Evolutionary conservation across 2,113 vertebrate species (phyloP), one percentile per base, ranked within the genome.

Genomic region (Tringa solitaria): DNA sequence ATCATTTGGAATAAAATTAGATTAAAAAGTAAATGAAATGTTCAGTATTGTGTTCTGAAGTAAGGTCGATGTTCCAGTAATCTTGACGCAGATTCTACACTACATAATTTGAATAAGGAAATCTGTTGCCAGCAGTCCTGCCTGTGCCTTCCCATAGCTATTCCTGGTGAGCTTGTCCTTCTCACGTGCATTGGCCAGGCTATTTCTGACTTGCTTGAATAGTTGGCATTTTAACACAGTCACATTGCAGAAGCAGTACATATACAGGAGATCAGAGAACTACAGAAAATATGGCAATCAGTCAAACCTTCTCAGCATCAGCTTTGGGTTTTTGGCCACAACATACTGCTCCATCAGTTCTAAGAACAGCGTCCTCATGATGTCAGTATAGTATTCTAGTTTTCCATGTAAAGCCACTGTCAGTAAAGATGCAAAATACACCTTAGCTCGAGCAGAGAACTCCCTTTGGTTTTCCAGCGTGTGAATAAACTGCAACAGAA

Each of bases 361-460:
- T 94, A 99, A 97, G 97, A 99, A 98, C 88, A 99, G 98, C 0
- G 99, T 99, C 87, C 98, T 99, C 99, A 99, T 99, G 98, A 99
- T 99, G 97, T 99, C 99, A 0, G 99, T 99, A 97, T 99, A 99
- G 75, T 99, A 99, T 97, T 99, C 99, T 89, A 99, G 98, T 73
- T 99, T 99, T 23, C 99, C 99, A 35, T 99, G 99, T 92, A 99
- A 98, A 10, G 99, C 99, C 75, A 99, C 99, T 5, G 99, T 99
- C 97, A 99, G 98, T 86, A 99, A 97, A 3, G 99, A 99, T 7
- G 99, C 99, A 18, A 99, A 99, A 89, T 99, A 99, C 18, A 99
- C 99, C 67, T 99, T 99, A 72, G 98, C 97, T 3, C 99, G 97
- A 24, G 99, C 99, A 11, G 99, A 99, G 90, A 99, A 99, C 96